Percentiles rank a stretch among this genome's conserved stretches.
These are phyloP conservation scores for Ambastaia sidthimunki DNA, from an alignment of 2,797 vertebrate species.

Conservation along the genomic window DNA sequence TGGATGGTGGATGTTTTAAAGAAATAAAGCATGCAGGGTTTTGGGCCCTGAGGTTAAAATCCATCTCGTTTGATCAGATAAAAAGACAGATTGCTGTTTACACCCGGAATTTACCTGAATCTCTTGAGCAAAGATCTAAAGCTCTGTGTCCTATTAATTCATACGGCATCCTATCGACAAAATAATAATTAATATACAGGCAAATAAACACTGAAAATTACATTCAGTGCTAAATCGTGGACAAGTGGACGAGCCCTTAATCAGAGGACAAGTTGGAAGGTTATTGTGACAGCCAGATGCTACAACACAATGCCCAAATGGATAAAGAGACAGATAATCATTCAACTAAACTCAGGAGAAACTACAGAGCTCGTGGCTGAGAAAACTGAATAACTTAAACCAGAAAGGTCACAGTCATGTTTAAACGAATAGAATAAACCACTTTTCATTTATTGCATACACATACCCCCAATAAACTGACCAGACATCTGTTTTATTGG, in stretches of 20 bases:
- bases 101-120: not conserved
- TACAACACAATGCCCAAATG: not conserved
- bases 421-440: no score
- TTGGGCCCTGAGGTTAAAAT: conserved; percentile 9
- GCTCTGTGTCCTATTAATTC: no score
- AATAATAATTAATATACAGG: not conserved
- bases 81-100: not conserved
- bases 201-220: conserved; percentile 8
- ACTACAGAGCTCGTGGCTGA: not conserved
- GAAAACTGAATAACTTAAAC: not conserved
- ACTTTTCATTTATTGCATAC: not conserved
- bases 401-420: not conserved
- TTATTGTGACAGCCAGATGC: conserved; percentile 28
- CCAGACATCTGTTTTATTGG: no score
- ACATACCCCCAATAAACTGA: not conserved
- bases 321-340: not conserved
- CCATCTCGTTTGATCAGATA: no score
- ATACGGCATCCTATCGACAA: not conserved
- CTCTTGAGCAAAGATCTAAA: no score
- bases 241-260: conserved; percentile 6
- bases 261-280: conserved; percentile 24
- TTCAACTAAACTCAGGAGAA: not conserved
- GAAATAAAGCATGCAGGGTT: not conserved
- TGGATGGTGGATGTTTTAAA: conserved; percentile 39
- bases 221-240: conserved; percentile 18